Base-by-base conservation (phyloP, 2,888 invertebrate genomes). In the Endotricha flammealis region DNA sequence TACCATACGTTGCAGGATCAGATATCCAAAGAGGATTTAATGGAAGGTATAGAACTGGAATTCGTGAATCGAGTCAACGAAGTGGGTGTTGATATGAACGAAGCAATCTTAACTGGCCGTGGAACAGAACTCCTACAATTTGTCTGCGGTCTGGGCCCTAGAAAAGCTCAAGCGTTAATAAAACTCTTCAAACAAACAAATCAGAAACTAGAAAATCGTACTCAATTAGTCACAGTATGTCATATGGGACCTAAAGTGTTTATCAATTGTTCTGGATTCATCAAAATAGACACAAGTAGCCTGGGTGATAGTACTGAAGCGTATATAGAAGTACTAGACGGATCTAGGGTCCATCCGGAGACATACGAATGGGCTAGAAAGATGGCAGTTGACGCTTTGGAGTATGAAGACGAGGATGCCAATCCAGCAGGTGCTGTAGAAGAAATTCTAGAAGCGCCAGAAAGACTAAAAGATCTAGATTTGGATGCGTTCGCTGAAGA, bases 291-390 rank as follows among this genome's bases (percentile, higher is more conserved):
- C 62, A 98, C 98, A 0, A 96, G 94, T 64, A 96, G 97, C 44
- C 82, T 98, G 29, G 97, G 97, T 1, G 97, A 98, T 59, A 93
- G 95, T 64, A 97, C 97, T 0, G 97, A 98, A 64, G 95, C 96
- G 0, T 98, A 97, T 59, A 95, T 98, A 0, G 95, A 98, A 85
- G 97, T 98, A 1, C 83, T 99, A 34, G 99, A 99, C 66, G 98
- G 98, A 0, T 98, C 99, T 0, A 90, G 99, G 53, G 98, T 99
- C 0, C 99, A 99, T 83, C 99, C 99, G 0, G 99, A 99, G 85
- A 97, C 98, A 0, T 99, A 99, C 73, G 99, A 99, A 66, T 99
- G 99, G 99, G 99, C 99, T 0, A 88, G 99, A 24, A 99, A 99
- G 83, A 99, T 99, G 99, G 99, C 99, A 0, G 98, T 99, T 0